Conservation (phyloP, 1,140 invertebrate species). For the Drosophila chauvacae region DNA sequence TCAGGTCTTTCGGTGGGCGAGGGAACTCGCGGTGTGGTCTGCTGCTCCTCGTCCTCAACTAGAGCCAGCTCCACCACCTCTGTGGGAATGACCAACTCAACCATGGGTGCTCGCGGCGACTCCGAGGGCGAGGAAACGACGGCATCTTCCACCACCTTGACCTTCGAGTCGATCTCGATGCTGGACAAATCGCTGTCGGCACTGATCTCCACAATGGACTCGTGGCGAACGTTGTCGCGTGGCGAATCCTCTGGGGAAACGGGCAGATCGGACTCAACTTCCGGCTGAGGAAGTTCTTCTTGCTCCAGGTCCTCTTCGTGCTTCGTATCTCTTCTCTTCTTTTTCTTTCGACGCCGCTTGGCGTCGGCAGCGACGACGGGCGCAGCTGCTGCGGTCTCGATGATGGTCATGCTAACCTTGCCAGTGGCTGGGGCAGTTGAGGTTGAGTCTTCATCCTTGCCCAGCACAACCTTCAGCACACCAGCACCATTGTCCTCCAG, state of each 20-base stretch:
- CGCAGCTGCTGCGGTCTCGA: conserved; percentile 56
- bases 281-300: conserved; percentile 50
- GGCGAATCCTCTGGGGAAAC: conserved; percentile 72
- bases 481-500: conserved; percentile 65
- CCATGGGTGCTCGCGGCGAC: conserved; percentile 70
- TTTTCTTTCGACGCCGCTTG: conserved; percentile 84
- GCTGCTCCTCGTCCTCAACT: conserved; percentile 85
- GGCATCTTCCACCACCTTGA: conserved; percentile 88
- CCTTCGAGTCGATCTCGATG: conserved; percentile 86
- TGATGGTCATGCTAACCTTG: conserved; percentile 77
- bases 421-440: conserved; percentile 13
- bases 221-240: conserved; percentile 50
- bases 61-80: conserved; percentile 86
- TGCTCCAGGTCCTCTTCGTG: conserved; percentile 42
- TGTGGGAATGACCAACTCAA: conserved; percentile 86
- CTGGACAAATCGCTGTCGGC: conserved; percentile 76
- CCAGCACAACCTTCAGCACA: conserved; percentile 66
- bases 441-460: conserved; percentile 23
- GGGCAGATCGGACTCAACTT: conserved; percentile 82
- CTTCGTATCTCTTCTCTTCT: conserved; percentile 79
- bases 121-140: conserved; percentile 79
- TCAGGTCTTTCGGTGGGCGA: conserved; percentile 30
- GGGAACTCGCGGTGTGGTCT: conserved; percentile 84
- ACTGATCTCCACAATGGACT: conserved; percentile 71
- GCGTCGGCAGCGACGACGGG: conserved; percentile 58